phyloP scores from a whole-genome alignment of 1,140 invertebrate species.

The Mercenaria mercenaria region DNA sequence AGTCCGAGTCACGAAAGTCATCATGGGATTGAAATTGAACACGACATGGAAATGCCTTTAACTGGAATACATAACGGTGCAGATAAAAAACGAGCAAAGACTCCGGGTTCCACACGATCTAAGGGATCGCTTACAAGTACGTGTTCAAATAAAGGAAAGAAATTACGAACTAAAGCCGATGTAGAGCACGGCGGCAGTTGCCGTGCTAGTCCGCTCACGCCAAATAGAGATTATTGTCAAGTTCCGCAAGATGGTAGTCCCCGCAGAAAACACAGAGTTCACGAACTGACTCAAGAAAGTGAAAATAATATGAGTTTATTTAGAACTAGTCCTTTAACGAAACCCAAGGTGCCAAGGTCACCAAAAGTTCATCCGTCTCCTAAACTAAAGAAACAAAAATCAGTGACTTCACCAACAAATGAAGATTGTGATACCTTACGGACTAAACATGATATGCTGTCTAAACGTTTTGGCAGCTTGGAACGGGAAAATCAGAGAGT shows the following conservation, averaged over 20 bases:
- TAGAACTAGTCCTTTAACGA: conserved; percentile 76
- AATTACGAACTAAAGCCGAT: conserved; percentile 73
- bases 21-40: conserved; percentile 78
- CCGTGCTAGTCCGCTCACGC: conserved; percentile 73
- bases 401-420: conserved; percentile 17
- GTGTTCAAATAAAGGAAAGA: conserved; percentile 67
- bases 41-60: conserved; percentile 81
- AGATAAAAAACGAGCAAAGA: conserved; percentile 60
- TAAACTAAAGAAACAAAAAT: conserved; percentile 67
- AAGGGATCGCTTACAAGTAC: conserved; percentile 73
- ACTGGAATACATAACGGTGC: conserved; percentile 62
- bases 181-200: conserved; percentile 68
- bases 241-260: conserved; percentile 71
- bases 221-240: conserved; percentile 72
- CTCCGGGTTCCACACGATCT: conserved; percentile 51
- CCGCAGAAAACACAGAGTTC: conserved; percentile 46
- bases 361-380: conserved; percentile 79
- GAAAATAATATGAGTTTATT: conserved; percentile 74
- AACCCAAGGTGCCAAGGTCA: conserved; percentile 73
- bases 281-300: conserved; percentile 64
- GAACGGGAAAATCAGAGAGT: conserved; percentile 55
- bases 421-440: conserved; percentile 51
- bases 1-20: conserved; percentile 75
- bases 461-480: conserved; percentile 71
- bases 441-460: conserved; percentile 78